A percentile compares a stretch with the other conserved stretches of the same genome.
These are phyloP conservation scores for Macrosoma leucophasiata DNA, from an alignment of 2,888 invertebrate species.

Conservation along the genomic window DNA sequence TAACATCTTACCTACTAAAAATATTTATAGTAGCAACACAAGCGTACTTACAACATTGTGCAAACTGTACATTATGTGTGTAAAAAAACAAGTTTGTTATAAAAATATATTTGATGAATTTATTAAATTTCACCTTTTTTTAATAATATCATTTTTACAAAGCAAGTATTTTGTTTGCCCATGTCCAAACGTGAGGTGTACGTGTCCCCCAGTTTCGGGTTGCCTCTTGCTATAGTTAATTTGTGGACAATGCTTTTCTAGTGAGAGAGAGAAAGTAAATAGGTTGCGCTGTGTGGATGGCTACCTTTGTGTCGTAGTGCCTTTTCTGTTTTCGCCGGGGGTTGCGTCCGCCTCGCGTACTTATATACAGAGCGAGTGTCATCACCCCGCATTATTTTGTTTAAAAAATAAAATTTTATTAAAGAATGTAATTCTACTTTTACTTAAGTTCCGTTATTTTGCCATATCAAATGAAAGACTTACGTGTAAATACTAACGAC, in stretches of 20 bases:
- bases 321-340: slow-evolving; percentile 31
- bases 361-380: slow-evolving; percentile 38
- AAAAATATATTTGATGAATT: slow-evolving; percentile 66
- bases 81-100: slow-evolving; percentile 38
- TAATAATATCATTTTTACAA: slow-evolving; percentile 62
- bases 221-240: slow-evolving; percentile 32
- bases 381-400: slow-evolving; percentile 66
- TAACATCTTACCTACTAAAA: too few relatives aligned
- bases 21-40: slow-evolving; percentile 39
- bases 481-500: too few relatives aligned
- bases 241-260: slow-evolving; percentile 34
- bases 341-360: slow-evolving; percentile 36
- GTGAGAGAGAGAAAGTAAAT: slow-evolving; percentile 25
- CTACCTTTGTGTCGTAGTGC: slow-evolving; percentile 31
- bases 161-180: slow-evolving; percentile 62
- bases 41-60: slow-evolving; percentile 58
- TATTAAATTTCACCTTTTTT: slow-evolving; percentile 65
- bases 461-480: too few relatives aligned
- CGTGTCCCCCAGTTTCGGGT: slow-evolving; percentile 36
- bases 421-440: too few relatives aligned
- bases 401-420: slow-evolving; percentile 67
- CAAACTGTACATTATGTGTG: slow-evolving; percentile 30
- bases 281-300: slow-evolving; percentile 21
- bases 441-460: too few relatives aligned
- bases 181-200: slow-evolving; percentile 46